These are phyloP conservation scores for Drosophila emarginata DNA, from an alignment of 2,888 invertebrate species.

Conservation along the genomic window DNA sequence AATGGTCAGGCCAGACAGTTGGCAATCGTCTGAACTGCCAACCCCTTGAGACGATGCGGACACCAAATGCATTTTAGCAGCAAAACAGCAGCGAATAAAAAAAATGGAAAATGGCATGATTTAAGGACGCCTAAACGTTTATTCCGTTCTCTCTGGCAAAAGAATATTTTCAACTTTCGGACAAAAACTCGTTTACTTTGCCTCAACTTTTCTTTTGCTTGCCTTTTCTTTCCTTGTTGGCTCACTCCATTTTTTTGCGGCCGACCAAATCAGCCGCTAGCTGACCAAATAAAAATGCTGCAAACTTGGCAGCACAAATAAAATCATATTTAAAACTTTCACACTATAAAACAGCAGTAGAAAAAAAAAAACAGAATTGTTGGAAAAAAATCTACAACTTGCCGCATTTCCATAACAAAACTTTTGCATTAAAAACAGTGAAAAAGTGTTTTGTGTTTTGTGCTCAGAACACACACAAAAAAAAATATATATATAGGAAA, in stretches of 20 bases:
- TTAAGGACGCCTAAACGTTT: slow-evolving; percentile 63
- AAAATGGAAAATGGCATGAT: slow-evolving; percentile 53
- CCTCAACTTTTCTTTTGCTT: slow-evolving; percentile 39
- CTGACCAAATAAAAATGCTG: slow-evolving; percentile 59
- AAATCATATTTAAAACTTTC: slow-evolving; percentile 74
- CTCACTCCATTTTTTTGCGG: not conserved
- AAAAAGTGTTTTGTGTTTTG: slow-evolving; percentile 44
- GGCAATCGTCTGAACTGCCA: slow-evolving; percentile 3
- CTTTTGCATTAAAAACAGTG: slow-evolving; percentile 55
- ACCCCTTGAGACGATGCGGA: slow-evolving; percentile 58
- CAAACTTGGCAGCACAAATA: slow-evolving; percentile 63
- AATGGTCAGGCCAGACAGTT: slow-evolving; percentile 19
- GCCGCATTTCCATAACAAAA: slow-evolving; percentile 62
- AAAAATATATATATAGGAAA: slow-evolving; percentile 24
- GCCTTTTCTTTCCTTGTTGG: not conserved
- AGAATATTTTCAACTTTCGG: slow-evolving; percentile 14
- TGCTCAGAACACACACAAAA: slow-evolving; percentile 38
- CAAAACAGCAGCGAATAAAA: slow-evolving; percentile 38
- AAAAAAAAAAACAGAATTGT: slow-evolving; percentile 16
- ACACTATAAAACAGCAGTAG: slow-evolving; percentile 34
- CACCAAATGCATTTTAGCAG: slow-evolving; percentile 69
- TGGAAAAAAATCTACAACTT: slow-evolving; percentile 40
- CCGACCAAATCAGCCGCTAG: slow-evolving; percentile 55
- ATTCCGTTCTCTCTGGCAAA: slow-evolving; percentile 23
- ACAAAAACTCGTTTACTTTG: slow-evolving; percentile 38